A percentile compares a stretch with the other conserved stretches of the same genome.
These are phyloP conservation scores for Dendropsophus ebraccatus DNA, from an alignment of 2,113 vertebrate species.

Conservation along the genomic window DNA sequence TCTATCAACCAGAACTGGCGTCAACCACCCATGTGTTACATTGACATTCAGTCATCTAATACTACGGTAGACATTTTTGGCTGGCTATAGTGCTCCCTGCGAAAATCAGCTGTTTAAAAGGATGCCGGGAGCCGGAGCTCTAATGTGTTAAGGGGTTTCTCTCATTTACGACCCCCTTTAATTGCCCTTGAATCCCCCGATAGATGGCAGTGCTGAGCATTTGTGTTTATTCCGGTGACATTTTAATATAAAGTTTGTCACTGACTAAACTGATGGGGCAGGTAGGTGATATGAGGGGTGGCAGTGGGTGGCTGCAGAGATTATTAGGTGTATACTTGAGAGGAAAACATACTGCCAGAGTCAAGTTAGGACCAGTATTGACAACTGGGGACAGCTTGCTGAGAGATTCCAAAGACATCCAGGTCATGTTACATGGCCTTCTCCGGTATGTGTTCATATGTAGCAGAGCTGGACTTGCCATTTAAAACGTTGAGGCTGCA, in stretches of 20 bases:
- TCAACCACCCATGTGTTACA: too few relatives aligned
- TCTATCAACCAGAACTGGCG: too few relatives aligned
- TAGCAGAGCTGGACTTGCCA: neutral
- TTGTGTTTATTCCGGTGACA: neutral
- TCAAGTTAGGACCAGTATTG: conserved; percentile 18
- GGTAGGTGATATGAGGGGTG: neutral
- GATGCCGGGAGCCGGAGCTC: too few relatives aligned
- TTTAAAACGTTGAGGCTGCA: neutral
- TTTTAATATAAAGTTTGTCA: neutral
- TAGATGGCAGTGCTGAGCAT: neutral
- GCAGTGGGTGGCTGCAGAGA: neutral
- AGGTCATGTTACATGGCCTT: neutral
- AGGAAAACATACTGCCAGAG: conserved; percentile 1
- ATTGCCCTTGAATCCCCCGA: neutral
- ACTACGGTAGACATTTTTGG: too few relatives aligned
- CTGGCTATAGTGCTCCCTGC: too few relatives aligned
- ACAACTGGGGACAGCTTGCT: neutral
- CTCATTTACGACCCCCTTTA: too few relatives aligned
- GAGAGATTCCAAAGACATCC: conserved; percentile 6
- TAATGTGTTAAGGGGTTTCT: too few relatives aligned
- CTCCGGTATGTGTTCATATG: neutral
- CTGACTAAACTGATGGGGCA: neutral
- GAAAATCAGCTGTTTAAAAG: too few relatives aligned
- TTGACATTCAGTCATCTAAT: too few relatives aligned
- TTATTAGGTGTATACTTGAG: neutral